Conservation (phyloP, 1,140 invertebrate genomes). For the Zaprionus ornatus region DNA sequence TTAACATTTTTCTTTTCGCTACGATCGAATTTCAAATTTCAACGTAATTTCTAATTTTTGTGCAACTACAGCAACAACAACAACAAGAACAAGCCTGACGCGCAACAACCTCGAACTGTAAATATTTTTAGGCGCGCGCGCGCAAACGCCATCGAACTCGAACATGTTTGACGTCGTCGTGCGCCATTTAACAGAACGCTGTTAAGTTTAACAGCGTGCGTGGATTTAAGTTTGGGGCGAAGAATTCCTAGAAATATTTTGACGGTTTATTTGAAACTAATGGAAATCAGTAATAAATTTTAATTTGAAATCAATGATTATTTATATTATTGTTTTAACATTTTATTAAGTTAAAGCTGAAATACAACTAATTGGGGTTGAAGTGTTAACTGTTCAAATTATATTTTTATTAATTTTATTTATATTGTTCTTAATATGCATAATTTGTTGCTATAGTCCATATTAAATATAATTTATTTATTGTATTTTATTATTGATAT, state of each 20-base stretch:
- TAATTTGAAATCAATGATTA: neutral
- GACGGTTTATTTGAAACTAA: neutral
- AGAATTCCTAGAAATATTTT: neutral
- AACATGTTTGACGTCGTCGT: slow-evolving; percentile 13
- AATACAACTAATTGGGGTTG: no score
- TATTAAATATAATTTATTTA: no score
- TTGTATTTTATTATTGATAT: no score
- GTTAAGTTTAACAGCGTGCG: slow-evolving; percentile 15
- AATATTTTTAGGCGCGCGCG: slow-evolving; percentile 12
- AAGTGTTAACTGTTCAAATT: no score
- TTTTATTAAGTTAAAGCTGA: no score
- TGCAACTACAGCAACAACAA: neutral
- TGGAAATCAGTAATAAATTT: neutral
- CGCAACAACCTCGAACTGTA: slow-evolving; percentile 15
- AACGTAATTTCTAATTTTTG: slow-evolving; percentile 35
- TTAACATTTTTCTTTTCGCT: slow-evolving; percentile 23
- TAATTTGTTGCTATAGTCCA: no score
- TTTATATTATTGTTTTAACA: neutral
- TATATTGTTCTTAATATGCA: no score
- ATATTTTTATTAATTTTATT: no score
- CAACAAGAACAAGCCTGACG: neutral
- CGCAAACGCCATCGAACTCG: slow-evolving; percentile 18
- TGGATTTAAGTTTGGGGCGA: neutral
- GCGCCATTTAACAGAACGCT: slow-evolving; percentile 1
- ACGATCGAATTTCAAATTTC: slow-evolving; percentile 42